Percentiles rank a stretch among this genome's conserved stretches.
Conservation (phyloP, 1,140 invertebrate species). For the Nilaparvata lugens region DNA sequence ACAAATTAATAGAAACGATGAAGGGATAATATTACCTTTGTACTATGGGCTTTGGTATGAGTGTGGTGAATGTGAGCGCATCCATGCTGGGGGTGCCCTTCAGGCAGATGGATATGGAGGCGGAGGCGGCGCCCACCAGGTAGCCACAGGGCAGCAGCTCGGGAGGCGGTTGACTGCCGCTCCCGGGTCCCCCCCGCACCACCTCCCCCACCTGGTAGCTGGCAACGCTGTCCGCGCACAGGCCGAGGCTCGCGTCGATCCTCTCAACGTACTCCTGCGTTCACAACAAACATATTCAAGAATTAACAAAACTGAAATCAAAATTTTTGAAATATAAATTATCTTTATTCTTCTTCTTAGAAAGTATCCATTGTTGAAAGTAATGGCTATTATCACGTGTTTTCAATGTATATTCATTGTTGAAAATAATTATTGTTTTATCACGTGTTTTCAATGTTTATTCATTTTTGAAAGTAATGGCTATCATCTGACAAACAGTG, state of each 20-base stretch:
- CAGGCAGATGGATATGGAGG: constrained; percentile 42
- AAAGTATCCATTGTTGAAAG: no score
- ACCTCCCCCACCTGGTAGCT: constrained; percentile 91
- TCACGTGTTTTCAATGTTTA: no score
- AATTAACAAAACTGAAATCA: background rate
- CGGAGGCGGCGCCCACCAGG: constrained; percentile 71
- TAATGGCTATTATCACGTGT: no score
- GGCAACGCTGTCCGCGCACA: constrained; percentile 80
- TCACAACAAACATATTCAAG: constrained; percentile 14
- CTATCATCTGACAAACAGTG: background rate
- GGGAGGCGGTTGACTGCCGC: constrained; percentile 46
- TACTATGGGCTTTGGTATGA: constrained; percentile 93
- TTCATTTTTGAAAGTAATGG: no score
- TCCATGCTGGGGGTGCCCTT: constrained; percentile 81
- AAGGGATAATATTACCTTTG: constrained; percentile 53
- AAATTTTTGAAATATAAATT: background rate
- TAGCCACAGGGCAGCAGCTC: constrained; percentile 90
- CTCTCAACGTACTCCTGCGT: constrained; percentile 78
- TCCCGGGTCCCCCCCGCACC: constrained; percentile 50
- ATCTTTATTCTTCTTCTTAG: no score
- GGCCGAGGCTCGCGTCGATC: constrained; percentile 86
- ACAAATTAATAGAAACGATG: no score
- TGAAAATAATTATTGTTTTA: no score
- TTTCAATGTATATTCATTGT: no score
- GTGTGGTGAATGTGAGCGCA: constrained; percentile 87